Evolutionary conservation across 2,113 vertebrate species (phyloP).

Genomic region (Labrus mixtus): DNA sequence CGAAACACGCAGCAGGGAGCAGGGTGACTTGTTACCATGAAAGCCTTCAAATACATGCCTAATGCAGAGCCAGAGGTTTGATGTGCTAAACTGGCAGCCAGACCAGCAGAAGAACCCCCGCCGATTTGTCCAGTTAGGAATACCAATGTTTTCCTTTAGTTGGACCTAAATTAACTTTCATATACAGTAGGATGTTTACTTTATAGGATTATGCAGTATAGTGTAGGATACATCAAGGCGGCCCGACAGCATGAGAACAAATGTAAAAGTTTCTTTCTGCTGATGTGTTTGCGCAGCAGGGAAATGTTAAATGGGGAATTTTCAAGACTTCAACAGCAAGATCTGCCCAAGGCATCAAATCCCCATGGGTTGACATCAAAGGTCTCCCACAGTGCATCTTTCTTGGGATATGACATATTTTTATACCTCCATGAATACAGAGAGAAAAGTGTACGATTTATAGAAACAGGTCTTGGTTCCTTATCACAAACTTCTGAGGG

Average conservation of each 20-base stretch:
- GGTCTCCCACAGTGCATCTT: slow-evolving; percentile 1
- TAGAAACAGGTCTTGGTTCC: neutral
- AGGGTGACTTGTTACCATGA: neutral
- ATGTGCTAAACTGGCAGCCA: neutral
- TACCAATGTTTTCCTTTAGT: neutral
- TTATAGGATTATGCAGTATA: no score
- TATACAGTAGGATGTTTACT: neutral
- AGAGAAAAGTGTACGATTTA: neutral
- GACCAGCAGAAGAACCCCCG: neutral
- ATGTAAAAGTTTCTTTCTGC: neutral
- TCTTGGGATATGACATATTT: neutral
- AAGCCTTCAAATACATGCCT: neutral
- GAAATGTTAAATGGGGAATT: neutral
- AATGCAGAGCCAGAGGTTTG: slow-evolving; percentile 1
- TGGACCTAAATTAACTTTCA: neutral
- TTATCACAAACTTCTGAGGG: neutral
- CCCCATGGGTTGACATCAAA: slow-evolving; percentile 8
- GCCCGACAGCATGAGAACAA: neutral
- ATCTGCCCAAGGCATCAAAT: neutral
- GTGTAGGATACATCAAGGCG: neutral
- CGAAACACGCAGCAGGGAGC: neutral
- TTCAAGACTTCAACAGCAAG: neutral
- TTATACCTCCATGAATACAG: neutral
- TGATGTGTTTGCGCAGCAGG: neutral
- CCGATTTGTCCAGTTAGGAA: neutral